A percentile compares a stretch with the other conserved stretches of the same genome.
phyloP scores from a whole-genome alignment of 1,140 invertebrate species.

The Protaetia brevitarsis region DNA sequence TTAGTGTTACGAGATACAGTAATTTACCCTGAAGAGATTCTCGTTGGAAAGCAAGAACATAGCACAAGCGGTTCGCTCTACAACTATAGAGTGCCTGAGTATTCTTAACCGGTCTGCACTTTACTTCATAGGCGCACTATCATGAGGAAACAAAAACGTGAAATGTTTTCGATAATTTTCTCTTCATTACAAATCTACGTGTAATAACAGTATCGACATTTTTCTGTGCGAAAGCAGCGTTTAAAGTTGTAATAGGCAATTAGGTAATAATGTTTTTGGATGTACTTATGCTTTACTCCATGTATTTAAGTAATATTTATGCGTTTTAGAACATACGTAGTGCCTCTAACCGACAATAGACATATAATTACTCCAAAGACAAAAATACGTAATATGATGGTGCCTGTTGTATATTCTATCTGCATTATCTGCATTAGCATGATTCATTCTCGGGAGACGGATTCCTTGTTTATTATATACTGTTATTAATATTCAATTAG shows the following conservation, averaged over 20 bases:
- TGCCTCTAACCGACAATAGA: not conserved
- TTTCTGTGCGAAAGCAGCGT: not conserved
- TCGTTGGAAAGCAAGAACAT: not conserved
- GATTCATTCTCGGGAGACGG: not conserved
- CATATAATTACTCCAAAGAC: not conserved
- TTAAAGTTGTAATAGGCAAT: not conserved
- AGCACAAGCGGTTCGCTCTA: not conserved
- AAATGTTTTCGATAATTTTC: conserved; percentile 9
- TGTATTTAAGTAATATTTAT: not conserved
- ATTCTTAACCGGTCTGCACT: not conserved
- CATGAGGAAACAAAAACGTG: conserved; percentile 12
- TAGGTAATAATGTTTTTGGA: not conserved
- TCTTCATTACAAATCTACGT: not conserved
- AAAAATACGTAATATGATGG: not conserved
- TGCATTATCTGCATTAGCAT: not conserved
- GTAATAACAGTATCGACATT: too few species aligned
- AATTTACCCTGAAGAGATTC: conserved; percentile 16
- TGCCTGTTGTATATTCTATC: not conserved
- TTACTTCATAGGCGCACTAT: not conserved
- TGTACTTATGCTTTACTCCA: not conserved
- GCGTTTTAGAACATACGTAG: not conserved
- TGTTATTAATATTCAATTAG: conserved; percentile 9
- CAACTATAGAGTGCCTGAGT: not conserved
- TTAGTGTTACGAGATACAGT: conserved; percentile 16
- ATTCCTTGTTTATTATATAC: not conserved